Base-by-base conservation (phyloP, 2,113 vertebrate species). In the Melanocharis versteri region DNA sequence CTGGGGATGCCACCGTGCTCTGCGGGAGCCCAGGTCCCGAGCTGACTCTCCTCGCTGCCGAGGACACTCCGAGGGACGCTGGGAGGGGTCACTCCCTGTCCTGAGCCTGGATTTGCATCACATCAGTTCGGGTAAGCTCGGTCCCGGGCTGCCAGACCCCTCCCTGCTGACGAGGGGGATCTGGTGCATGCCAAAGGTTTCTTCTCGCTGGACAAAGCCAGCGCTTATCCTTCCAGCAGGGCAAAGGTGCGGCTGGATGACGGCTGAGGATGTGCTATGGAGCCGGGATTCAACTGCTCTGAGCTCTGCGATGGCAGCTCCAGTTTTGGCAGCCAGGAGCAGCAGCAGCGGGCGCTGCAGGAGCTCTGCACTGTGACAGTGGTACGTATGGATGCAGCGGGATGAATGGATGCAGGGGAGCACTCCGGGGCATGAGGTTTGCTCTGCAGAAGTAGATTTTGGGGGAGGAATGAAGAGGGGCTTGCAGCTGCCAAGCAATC, bases 271-370 rank as follows among this genome's bases (percentile, higher is more conserved):
- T 93, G 95, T 97, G 98, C 97, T 96, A 99, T 99, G 99, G 98
- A 99, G 98, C 92, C 96, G 15, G 97, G 98, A 96, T 98, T 98
- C 96, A 99, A 99, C 98, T 99, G 99, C 98, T 99, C 99, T 95
- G 97, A 98, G 64, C 97, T 98, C 64, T 99, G 98, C 73, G 97
- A 98, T 35, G 96, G 97, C 98, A 94, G 95, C 97, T 92, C 97
- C 96, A 17, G 97, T 96, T 96, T 97, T 92, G 96, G 97, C 94
- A 91, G 87, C 78, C 97, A 87, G 85, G 98, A 98, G 72, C 98
- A 98, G 64, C 98, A 97, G 82, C 96, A 93, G 72, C 94, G 95
- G 66, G 87, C 93, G 3, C 97, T 99, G 93, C 98, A 98, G 90
- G 98, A 98, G 92, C 98, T 99, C 96, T 99, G 99, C 96, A 96